A percentile compares a stretch with the other conserved stretches of the same genome.
phyloP scores from a whole-genome alignment of 1,140 invertebrate species.

The Pentalonia nigronervosa region DNA sequence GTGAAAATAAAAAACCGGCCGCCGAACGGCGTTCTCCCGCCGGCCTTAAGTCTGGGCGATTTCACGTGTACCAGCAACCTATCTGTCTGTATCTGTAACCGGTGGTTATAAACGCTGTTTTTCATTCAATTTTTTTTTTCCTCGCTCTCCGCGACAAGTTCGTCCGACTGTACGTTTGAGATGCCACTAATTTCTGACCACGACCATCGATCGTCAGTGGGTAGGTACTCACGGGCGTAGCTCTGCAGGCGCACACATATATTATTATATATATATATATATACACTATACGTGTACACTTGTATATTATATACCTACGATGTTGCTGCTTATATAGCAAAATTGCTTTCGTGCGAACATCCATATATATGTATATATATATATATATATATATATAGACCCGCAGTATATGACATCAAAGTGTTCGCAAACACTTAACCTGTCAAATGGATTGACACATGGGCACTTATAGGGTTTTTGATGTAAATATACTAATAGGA shows the following conservation, averaged over 20 bases:
- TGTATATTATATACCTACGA: background rate
- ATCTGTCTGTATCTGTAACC: background rate
- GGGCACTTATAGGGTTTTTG: background rate
- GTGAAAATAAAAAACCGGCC: background rate
- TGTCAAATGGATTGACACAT: conserved; percentile 11
- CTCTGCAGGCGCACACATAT: background rate
- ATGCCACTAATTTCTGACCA: background rate
- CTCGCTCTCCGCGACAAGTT: background rate
- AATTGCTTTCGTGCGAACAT: background rate
- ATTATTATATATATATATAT: background rate
- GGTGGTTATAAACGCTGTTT: background rate
- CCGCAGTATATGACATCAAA: background rate
- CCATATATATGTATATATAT: background rate
- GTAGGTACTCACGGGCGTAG: background rate
- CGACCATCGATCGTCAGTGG: background rate
- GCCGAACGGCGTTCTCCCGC: background rate
- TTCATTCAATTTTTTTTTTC: background rate
- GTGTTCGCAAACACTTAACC: conserved; percentile 24
- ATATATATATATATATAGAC: no score
- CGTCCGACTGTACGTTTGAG: background rate
- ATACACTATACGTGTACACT: background rate
- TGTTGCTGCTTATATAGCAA: background rate
- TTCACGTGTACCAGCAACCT: background rate
- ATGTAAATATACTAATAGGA: background rate
- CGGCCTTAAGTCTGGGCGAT: background rate